A percentile compares a stretch with the other conserved stretches of the same genome.
These are phyloP conservation scores for Furcula furcula DNA, from an alignment of 2,888 invertebrate genomes.

Conservation along the genomic window DNA sequence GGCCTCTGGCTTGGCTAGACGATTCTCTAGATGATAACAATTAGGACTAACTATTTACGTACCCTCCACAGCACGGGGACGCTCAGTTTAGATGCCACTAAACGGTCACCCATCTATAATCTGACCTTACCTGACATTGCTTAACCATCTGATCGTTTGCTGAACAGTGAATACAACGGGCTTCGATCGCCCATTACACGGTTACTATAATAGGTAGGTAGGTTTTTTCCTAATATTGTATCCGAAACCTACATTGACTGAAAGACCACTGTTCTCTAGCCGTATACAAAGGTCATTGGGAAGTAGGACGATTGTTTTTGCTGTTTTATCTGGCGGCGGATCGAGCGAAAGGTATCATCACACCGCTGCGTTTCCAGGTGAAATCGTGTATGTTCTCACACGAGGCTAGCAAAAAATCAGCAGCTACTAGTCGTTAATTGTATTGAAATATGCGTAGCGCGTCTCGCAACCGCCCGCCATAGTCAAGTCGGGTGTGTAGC, in stretches of 20 bases:
- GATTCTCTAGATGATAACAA: too few species aligned
- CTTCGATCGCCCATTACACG: too few species aligned
- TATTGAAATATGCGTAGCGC: constrained; percentile 59
- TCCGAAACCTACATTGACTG: background rate
- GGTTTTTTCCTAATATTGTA: background rate
- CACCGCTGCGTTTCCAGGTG: constrained; percentile 64
- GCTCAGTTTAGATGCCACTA: too few species aligned
- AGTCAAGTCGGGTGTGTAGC: constrained; percentile 42
- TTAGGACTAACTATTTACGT: too few species aligned
- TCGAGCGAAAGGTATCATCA: constrained; percentile 77
- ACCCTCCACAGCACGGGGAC: too few species aligned
- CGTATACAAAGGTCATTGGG: constrained; percentile 75
- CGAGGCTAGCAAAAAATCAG: constrained; percentile 59
- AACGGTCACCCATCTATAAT: too few species aligned
- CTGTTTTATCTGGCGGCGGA: constrained; percentile 65
- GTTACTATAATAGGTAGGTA: too few species aligned
- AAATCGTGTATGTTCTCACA: constrained; percentile 73
- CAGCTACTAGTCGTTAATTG: constrained; percentile 57
- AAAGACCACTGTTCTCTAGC: constrained; percentile 34
- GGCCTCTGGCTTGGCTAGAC: too few species aligned
- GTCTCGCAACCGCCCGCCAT: constrained; percentile 40
- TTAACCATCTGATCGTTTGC: too few species aligned
- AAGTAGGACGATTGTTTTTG: constrained; percentile 71
- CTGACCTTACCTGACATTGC: too few species aligned
- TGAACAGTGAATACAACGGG: too few species aligned